A percentile compares a stretch with the other conserved stretches of the same genome.
These are phyloP conservation scores for Lycorma delicatula DNA, from an alignment of 1,140 invertebrate genomes.

Conservation along the genomic window DNA sequence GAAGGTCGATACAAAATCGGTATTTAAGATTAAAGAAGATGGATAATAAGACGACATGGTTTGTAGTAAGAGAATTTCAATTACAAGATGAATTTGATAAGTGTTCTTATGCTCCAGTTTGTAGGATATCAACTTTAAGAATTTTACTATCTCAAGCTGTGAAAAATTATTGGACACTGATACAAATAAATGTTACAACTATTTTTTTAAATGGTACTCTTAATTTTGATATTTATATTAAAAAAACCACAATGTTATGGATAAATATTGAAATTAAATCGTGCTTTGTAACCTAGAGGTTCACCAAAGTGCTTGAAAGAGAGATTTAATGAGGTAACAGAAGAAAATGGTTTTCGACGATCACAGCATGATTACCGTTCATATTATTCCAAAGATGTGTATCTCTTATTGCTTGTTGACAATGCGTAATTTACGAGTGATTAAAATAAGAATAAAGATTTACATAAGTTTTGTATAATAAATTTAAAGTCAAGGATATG, in stretches of 20 bases:
- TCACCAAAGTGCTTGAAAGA: conserved; percentile 31
- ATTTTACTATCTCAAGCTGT: no score
- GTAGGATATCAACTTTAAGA: conserved; percentile 17
- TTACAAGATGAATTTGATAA: conserved; percentile 8
- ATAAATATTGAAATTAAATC: conserved; percentile 27
- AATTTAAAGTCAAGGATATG: conserved; percentile 22
- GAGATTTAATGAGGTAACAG: conserved; percentile 20
- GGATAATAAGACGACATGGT: conserved; percentile 22
- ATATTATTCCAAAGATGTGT: conserved; percentile 14
- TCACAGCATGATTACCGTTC: conserved; percentile 19
- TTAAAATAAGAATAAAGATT: conserved; percentile 13
- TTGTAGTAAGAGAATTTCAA: conserved; percentile 25
- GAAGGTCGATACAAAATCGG: conserved; percentile 35
- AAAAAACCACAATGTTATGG: conserved; percentile 4
- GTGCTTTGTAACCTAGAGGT: conserved; percentile 33
- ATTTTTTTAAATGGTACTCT: no score
- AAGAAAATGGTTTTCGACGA: conserved; percentile 15
- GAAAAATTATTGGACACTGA: conserved; percentile 11
- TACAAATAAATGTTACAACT: conserved; percentile 22
- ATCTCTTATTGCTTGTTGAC: conserved; percentile 21
- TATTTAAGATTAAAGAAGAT: conserved; percentile 32
- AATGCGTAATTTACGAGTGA: conserved; percentile 20
- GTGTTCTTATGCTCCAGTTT: conserved; percentile 19
- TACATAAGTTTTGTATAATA: conserved; percentile 18
- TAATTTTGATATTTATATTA: conserved; percentile 20